Evolutionary conservation across 1,140 invertebrate genomes (phyloP).

Genomic region (Hyles euphorbiae): DNA sequence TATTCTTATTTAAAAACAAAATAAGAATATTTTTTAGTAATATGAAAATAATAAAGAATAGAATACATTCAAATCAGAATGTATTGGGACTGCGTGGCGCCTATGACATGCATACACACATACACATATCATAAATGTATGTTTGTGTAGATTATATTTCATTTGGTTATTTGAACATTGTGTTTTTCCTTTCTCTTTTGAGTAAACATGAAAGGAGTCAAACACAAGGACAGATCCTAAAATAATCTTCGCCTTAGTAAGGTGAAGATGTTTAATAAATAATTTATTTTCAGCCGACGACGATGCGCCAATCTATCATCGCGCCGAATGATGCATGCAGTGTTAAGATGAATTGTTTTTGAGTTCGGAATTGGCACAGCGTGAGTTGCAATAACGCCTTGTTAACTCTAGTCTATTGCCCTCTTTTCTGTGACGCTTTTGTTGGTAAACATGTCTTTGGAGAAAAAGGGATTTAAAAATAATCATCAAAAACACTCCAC

Average conservation of each 20-base stretch:
- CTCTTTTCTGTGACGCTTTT: conserved; percentile 3
- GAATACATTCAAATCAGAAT: no score
- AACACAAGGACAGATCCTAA: background rate
- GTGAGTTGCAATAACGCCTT: conserved; percentile 22
- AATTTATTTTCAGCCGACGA: background rate
- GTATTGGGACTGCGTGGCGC: no score
- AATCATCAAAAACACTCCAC: no score
- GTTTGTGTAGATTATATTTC: no score
- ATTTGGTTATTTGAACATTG: no score
- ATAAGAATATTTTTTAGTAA: no score
- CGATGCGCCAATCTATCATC: conserved; percentile 23
- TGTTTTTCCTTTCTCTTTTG: background rate
- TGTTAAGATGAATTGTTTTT: conserved; percentile 13
- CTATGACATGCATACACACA: no score
- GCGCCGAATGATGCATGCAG: conserved; percentile 9
- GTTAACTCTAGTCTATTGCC: conserved; percentile 12
- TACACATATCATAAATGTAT: no score
- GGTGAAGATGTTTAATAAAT: background rate
- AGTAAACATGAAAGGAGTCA: background rate
- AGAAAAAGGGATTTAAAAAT: no score
- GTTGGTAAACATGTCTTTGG: conserved; percentile 6
- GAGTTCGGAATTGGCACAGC: conserved; percentile 30
- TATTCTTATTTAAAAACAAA: no score
- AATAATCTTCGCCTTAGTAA: background rate
- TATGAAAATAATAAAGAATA: no score